A percentile compares a stretch with the other conserved stretches of the same genome.
phyloP scores from a whole-genome alignment of 1,140 invertebrate genomes.

The Leptopilina boulardi region DNA sequence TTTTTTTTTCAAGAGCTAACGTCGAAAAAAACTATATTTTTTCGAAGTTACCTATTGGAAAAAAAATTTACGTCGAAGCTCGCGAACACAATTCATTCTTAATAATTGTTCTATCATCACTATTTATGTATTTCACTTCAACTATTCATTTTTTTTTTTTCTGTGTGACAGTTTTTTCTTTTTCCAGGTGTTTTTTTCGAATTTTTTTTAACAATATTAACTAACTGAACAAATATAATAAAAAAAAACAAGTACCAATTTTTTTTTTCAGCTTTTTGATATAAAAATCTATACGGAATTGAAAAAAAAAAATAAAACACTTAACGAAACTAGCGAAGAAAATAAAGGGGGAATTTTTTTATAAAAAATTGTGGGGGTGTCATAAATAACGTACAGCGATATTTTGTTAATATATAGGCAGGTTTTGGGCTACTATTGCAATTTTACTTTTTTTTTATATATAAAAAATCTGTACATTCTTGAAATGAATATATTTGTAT shows the following conservation, averaged over 20 bases:
- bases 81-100: constrained; percentile 68
- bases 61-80: constrained; percentile 52
- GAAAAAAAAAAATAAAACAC: not conserved
- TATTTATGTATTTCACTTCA: constrained; percentile 66
- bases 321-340: constrained; percentile 25
- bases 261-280: constrained; percentile 9
- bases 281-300: constrained; percentile 13
- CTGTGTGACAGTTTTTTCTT: constrained; percentile 45
- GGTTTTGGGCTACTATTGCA: constrained; percentile 36
- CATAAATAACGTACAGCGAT: constrained; percentile 33
- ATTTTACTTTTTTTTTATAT: not conserved
- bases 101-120: constrained; percentile 57
- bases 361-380: constrained; percentile 1
- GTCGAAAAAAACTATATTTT: not conserved
- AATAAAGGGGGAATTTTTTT: constrained; percentile 6
- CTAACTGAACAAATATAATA: too few species aligned
- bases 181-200: not conserved
- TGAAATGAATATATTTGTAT: too few species aligned
- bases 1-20: too few species aligned
- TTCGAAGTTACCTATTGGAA: too few species aligned
- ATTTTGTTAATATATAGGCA: constrained; percentile 22
- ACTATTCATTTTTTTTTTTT: constrained; percentile 64
- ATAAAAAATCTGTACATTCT: constrained; percentile 21
- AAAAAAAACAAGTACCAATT: too few species aligned
- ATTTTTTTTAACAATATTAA: not conserved